A percentile compares a stretch with the other conserved stretches of the same genome.
These are phyloP conservation scores for Reticulitermes speratus DNA, from an alignment of 1,140 invertebrate genomes.

Conservation along the genomic window DNA sequence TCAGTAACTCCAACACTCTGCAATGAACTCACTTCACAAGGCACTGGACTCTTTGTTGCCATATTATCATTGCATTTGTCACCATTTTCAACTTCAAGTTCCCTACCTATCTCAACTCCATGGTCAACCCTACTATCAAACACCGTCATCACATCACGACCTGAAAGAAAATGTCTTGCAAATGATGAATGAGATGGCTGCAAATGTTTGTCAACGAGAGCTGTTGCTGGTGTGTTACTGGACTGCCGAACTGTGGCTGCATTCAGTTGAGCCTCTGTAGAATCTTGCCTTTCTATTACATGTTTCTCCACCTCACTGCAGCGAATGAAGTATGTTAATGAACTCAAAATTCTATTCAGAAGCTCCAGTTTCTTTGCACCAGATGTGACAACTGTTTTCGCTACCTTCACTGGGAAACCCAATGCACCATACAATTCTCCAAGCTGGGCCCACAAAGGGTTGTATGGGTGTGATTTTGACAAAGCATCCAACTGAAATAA, in stretches of 20 bases:
- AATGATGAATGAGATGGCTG: background rate
- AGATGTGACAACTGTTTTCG: constrained; percentile 77
- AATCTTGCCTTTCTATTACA: background rate
- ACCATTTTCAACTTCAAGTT: background rate
- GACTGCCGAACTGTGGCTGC: background rate
- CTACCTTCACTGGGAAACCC: constrained; percentile 70
- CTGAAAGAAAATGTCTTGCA: background rate
- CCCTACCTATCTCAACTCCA: background rate
- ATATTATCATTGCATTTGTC: background rate
- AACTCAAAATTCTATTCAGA: constrained; percentile 63
- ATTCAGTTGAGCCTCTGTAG: background rate
- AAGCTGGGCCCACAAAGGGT: constrained; percentile 84
- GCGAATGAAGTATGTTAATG: constrained; percentile 81
- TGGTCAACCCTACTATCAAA: constrained; percentile 3
- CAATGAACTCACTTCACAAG: background rate
- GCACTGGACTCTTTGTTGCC: background rate
- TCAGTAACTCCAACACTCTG: background rate
- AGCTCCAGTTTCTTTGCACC: constrained; percentile 61
- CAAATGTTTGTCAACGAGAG: background rate
- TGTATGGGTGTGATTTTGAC: constrained; percentile 56
- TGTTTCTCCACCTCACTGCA: constrained; percentile 64
- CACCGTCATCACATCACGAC: background rate
- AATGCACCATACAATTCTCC: constrained; percentile 80
- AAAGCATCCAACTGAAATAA: constrained; percentile 48
- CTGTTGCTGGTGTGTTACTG: background rate